A percentile compares a stretch with the other conserved stretches of the same genome.
Evolutionary conservation across 1,140 invertebrate genomes (phyloP).

Genomic region (Sinella curviseta): DNA sequence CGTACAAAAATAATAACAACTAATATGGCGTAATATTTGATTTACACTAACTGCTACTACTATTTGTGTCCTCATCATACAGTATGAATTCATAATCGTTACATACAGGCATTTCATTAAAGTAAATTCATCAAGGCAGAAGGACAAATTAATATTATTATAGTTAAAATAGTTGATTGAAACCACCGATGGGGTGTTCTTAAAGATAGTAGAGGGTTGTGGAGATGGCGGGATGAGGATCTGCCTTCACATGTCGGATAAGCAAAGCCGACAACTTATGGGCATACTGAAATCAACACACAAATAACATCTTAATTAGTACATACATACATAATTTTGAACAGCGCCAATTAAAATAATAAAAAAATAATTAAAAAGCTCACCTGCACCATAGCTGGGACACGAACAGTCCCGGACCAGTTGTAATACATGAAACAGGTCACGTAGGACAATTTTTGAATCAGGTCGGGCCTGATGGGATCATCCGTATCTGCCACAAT

Average conservation of each 20-base stretch:
- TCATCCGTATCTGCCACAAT: neutral
- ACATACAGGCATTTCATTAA: no score
- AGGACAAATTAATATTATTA: no score
- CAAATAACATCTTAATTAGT: constrained; percentile 39
- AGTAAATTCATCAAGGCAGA: no score
- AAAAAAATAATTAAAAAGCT: constrained; percentile 29
- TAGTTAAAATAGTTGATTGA: no score
- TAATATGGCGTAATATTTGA: no score
- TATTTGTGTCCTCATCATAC: no score
- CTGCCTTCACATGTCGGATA: constrained; percentile 68
- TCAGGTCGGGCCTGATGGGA: neutral
- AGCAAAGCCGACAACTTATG: constrained; percentile 80
- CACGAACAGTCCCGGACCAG: constrained; percentile 88
- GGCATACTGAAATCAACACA: constrained; percentile 67
- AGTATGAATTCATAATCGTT: no score
- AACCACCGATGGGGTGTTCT: no score
- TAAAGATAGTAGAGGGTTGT: constrained; percentile 71
- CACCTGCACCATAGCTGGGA: constrained; percentile 84
- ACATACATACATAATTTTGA: no score
- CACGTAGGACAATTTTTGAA: neutral
- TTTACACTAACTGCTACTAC: no score
- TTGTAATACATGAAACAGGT: constrained; percentile 73
- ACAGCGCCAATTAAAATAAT: neutral
- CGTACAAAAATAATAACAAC: no score
- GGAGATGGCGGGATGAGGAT: constrained; percentile 60